A percentile compares a stretch with the other conserved stretches of the same genome.
Conservation (phyloP, 2,888 invertebrate species). For the Orthosia gracilis region DNA sequence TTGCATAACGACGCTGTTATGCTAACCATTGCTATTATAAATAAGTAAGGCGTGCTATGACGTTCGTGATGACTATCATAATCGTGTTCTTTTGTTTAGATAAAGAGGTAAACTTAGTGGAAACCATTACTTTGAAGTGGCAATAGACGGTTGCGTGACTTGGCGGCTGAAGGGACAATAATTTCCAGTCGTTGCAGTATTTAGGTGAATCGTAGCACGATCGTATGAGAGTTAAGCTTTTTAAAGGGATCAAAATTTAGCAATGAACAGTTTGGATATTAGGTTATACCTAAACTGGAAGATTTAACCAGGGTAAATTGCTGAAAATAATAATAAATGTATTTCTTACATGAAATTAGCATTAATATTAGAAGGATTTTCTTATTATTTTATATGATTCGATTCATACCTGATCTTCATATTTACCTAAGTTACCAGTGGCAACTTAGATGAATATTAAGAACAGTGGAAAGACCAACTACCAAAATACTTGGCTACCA, state of each 20-base stretch:
- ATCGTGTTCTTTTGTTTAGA: constrained; percentile 29
- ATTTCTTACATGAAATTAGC: too few species aligned
- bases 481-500: too few species aligned
- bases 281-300: too few species aligned
- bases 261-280: not conserved
- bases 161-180: not conserved
- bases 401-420: too few species aligned
- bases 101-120: constrained; percentile 8
- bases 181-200: too few species aligned
- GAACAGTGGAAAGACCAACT: too few species aligned
- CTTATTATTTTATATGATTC: too few species aligned
- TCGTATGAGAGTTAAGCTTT: not conserved
- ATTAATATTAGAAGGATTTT: too few species aligned
- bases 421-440: too few species aligned
- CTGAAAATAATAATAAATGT: too few species aligned
- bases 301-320: too few species aligned
- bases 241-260: not conserved
- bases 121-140: constrained; percentile 17
- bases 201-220: not conserved
- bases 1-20: constrained; percentile 64
- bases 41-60: constrained; percentile 54
- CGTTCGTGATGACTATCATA: constrained; percentile 25
- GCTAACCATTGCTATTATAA: constrained; percentile 54
- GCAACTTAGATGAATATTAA: too few species aligned
- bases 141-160: not conserved